Base-by-base conservation (phyloP, 2,797 vertebrate genomes). In the Paratrypauchen microcephalus region DNA sequence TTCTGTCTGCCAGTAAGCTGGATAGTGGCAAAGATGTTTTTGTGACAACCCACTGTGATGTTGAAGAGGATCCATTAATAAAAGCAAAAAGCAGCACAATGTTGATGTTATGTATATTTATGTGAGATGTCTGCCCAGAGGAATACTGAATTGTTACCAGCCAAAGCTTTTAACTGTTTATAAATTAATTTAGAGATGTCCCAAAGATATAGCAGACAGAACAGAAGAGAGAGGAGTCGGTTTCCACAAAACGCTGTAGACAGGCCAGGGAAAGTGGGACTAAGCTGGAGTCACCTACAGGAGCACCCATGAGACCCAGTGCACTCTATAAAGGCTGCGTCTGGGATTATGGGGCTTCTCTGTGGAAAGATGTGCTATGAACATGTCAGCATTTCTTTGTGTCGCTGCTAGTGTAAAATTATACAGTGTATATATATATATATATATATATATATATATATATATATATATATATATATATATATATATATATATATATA, bases 221-320 rank as follows among this genome's bases (percentile, higher is more conserved):
- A 15, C 8, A 4, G 6, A 1, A 2, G 23, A 30, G 62, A 21
- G 19, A 18, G 15, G 26, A 50, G 21, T 45, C n/a, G 16, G 6
- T 32, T 54, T 62, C 36, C 60, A 61, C 28, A 32, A 39, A 39
- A 9, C 4, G 12, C 18, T 64, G 15, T 26, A 24, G 12, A 26
- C 39, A 64, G 41, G 60, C 1, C n/a, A 26, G 21, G 3, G 12
- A 23, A 12, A 47, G 16, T 16, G 1, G 26, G 26, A 47, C 21
- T 26, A 50, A 52, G 45, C 47, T 48, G 39, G 26, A 26, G 24
- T 65, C 45, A 64, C 39, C 60, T 63, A 45, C 60, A 64, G 45
- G 5, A n/a, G 30, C 15, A n/a, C 47, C 45, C 24, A 19, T 65
- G 63, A 41, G 41, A 65, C 45, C 24, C 16, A 28, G 45, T 32